Evolutionary conservation across 92 coral and sea anemone genomes (phyloP), one percentile per base, ranked within the genome.

Genomic region (Muricea muricata): DNA sequence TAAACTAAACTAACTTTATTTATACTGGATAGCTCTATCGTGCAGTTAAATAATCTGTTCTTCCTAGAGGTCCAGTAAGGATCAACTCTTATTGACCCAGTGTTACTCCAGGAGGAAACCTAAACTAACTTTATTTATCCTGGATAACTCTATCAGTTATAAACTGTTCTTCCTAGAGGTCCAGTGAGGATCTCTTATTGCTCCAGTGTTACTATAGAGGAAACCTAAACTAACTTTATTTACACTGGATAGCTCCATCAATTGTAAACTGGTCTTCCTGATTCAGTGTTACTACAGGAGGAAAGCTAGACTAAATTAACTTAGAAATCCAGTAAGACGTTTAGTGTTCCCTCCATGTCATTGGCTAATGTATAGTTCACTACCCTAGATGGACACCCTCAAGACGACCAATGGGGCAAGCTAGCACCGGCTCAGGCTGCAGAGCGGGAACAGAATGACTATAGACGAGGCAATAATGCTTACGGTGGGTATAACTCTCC

Each of bases 371-470:
- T 14, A 20, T 39, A 15, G 48, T 48, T 6, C 35, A 18, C 8
- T 78, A 31, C 7, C 24, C 21, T 26, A 78, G 83, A 78, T 37
- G 83, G 83, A 9, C 69, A 78, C n/a, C 83, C 83, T 6, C 34
- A 56, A 26, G 71, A 78, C 23, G 83, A 78, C 13, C 17, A 23
- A 15, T 78, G 83, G 83, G 83, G 83, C 13, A 56, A 35, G 10
- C 71, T 78, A 57, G 31, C 39, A 10, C 83, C 83, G 37, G 83
- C 83, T 10, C 83, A 78, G 13, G 83, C 83, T 0, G 83, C 83
- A 15, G 83, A 78, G 37, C 47, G 13, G 17, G 69, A 78, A 34
- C 60, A 52, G 60, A 78, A 57, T 0, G 42, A 46, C 52, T 23
- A 13, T 7, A 37, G 42, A 20, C 28, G 52, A 0, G 14, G 23